Base-by-base conservation (phyloP, 2,113 vertebrate genomes). In the Cyanocitta stelleri region DNA sequence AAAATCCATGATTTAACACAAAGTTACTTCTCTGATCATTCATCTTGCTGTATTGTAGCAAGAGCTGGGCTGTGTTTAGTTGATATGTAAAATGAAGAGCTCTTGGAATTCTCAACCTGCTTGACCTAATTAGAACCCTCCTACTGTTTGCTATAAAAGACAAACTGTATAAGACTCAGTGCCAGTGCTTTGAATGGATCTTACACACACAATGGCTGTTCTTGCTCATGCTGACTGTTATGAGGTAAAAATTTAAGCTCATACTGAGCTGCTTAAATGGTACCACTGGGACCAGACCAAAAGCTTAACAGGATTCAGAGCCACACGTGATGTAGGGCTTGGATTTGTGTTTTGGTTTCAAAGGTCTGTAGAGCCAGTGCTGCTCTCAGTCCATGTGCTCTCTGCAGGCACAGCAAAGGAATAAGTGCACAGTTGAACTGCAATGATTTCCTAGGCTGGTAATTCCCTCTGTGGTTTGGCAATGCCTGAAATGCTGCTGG, bases 401-500 rank as follows among this genome's bases (percentile, higher is more conserved):
- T 23, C 52, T 27, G 73, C 72, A 43, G 75, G 74, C 91, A 67
- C 59, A 82, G 91, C 80, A 93, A 96, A 97, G 94, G 51, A 73
- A 72, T 23, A 11, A 23, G 33, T 2, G 52, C 2, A 16, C 69
- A 29, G 13, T 1, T 63, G 58, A 59, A 59, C 21, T 23, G 54
- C 61, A 19, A 3, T 37, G 10, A 3, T 11, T 81, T 52, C 35
- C 32, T 37, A 35, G 43, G 73, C 89, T 85, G 62, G 4, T 9
- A 8, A 11, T 44, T 67, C 48, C 67, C 30, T 9, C 37, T 43
- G 4, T 27, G 69, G 43, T 13, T 58, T 30, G 84, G 92, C 74
- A 58, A 97, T 96, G 97, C 96, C 97, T 13, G 95, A 96, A 93
- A 84, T 96, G 92, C 96, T 94, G 81, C 85, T 95, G 87, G 90